A percentile compares a stretch with the other conserved stretches of the same genome.
Conservation (phyloP, 2,797 vertebrate species). For the Champsocephalus gunnari region DNA sequence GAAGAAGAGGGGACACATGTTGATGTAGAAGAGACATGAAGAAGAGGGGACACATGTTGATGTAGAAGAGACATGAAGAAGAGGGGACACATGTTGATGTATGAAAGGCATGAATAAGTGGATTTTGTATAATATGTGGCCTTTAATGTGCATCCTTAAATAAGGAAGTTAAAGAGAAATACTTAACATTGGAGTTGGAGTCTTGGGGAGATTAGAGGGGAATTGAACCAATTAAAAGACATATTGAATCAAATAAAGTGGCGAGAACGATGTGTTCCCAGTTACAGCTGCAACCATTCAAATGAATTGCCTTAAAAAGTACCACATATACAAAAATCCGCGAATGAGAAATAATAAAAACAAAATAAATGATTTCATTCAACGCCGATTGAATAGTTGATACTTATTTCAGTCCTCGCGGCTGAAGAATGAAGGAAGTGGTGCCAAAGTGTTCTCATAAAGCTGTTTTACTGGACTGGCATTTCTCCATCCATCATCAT, state of each 20-base stretch:
- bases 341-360: slow-evolving; percentile 44
- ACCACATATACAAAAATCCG: slow-evolving; percentile 28
- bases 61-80: no score
- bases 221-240: slow-evolving; percentile 33
- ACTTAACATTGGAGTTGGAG: slow-evolving; percentile 22
- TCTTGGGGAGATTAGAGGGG: slow-evolving; percentile 26
- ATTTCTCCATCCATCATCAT: slow-evolving; percentile 71
- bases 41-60: no score
- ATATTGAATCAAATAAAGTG: slow-evolving; percentile 41
- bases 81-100: no score
- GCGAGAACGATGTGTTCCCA: slow-evolving; percentile 7
- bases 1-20: no score
- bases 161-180: slow-evolving; percentile 8
- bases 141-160: background rate
- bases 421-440: slow-evolving; percentile 67
- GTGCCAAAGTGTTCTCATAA: slow-evolving; percentile 72
- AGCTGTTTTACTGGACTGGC: slow-evolving; percentile 67
- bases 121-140: no score
- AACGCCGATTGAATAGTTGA: slow-evolving; percentile 53
- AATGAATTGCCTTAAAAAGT: slow-evolving; percentile 46
- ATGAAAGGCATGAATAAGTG: no score
- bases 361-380: slow-evolving; percentile 41
- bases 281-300: slow-evolving; percentile 22
- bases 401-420: slow-evolving; percentile 68
- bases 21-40: no score